phyloP scores from a whole-genome alignment of 1,140 invertebrate species.

The Aricia agestis region DNA sequence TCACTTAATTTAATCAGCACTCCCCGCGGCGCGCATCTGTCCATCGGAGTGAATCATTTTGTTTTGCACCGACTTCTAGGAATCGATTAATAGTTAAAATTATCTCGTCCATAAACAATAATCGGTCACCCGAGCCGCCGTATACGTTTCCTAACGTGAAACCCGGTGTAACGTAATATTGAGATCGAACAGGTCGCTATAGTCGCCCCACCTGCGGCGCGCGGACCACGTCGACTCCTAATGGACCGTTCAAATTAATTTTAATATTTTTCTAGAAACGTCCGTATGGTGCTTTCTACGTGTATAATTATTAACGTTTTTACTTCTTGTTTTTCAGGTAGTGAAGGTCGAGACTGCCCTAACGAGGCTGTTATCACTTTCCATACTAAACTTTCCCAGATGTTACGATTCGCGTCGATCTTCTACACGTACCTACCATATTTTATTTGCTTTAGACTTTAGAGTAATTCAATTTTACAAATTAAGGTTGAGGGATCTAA shows the following conservation, averaged over 20 bases:
- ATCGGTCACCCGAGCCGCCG: slow-evolving; percentile 65
- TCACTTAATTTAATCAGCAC: slow-evolving; percentile 64
- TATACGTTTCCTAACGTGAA: slow-evolving; percentile 74
- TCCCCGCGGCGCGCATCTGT: slow-evolving; percentile 55
- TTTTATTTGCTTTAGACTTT: background rate
- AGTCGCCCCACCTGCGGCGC: slow-evolving; percentile 61
- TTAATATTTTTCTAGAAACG: slow-evolving; percentile 46
- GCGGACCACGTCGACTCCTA: slow-evolving; percentile 48
- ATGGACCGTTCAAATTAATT: slow-evolving; percentile 60
- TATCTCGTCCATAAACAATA: slow-evolving; percentile 70
- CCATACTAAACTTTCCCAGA: background rate
- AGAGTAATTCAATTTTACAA: background rate
- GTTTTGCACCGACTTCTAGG: slow-evolving; percentile 68
- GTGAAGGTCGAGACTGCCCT: background rate
- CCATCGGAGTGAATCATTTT: slow-evolving; percentile 61
- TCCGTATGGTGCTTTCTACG: slow-evolving; percentile 16
- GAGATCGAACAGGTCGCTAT: slow-evolving; percentile 57
- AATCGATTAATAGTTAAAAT: slow-evolving; percentile 72
- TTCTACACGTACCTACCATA: background rate
- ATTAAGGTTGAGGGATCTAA: no score
- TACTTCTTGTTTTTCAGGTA: slow-evolving; percentile 2
- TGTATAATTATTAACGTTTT: background rate
- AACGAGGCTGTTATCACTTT: background rate
- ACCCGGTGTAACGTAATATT: slow-evolving; percentile 67
- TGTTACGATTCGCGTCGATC: background rate